Percentiles rank a stretch among this genome's conserved stretches.
Conservation (phyloP, 2,113 vertebrate genomes). For the Notechis scutatus region DNA sequence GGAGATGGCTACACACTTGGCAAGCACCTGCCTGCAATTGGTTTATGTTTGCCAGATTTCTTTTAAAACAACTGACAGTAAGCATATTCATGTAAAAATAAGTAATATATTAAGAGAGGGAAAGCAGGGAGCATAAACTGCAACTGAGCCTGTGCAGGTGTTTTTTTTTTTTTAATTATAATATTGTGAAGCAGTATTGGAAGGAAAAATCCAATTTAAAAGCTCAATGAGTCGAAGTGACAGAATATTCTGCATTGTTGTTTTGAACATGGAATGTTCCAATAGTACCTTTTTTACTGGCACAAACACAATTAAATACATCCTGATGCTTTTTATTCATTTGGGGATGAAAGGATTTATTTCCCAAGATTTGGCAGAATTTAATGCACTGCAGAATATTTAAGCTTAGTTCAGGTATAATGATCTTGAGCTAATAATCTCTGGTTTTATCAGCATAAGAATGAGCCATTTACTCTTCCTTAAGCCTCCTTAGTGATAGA, state of each 20-base stretch:
- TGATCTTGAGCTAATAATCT: neutral
- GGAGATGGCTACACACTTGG: accelerated
- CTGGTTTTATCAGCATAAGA: neutral
- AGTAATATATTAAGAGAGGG: neutral
- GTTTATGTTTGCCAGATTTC: accelerated
- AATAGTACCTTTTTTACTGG: neutral
- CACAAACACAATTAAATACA: neutral
- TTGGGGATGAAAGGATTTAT: neutral
- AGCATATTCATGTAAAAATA: neutral
- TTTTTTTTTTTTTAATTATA: neutral
- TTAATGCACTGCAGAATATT: neutral
- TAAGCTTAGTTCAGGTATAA: neutral
- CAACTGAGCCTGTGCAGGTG: accelerated
- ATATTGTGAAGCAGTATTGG: neutral
- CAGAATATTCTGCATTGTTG: neutral
- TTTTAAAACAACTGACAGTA: neutral
- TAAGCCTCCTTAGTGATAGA: neutral
- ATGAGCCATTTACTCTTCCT: neutral
- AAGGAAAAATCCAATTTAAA: neutral
- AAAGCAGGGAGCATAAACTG: neutral
- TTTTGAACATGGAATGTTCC: neutral
- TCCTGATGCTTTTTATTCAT: neutral
- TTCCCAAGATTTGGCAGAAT: neutral
- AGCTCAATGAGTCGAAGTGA: neutral
- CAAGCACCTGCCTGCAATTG: accelerated